phyloP scores from a whole-genome alignment of 2,797 vertebrate species.

The Anolis apletophallus region DNA sequence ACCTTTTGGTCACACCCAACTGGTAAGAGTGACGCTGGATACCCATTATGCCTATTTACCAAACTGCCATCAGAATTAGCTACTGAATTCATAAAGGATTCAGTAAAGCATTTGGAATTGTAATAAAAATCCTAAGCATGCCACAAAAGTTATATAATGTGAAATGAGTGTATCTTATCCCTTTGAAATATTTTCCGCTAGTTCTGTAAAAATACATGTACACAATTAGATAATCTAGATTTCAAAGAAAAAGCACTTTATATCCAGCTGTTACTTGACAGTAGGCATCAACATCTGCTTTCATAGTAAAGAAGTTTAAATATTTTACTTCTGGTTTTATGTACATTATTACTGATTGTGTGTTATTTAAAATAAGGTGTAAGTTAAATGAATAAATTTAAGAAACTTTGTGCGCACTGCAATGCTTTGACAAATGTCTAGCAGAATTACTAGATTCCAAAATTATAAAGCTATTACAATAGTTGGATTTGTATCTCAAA shows the following conservation, averaged over 20 bases:
- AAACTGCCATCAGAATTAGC: background rate
- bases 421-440: background rate
- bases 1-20: slow-evolving; percentile 24
- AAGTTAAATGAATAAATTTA: background rate
- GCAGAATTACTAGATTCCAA: background rate
- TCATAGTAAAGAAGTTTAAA: background rate
- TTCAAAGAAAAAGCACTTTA: background rate
- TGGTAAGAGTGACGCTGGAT: fast-evolving
- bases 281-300: background rate
- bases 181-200: background rate
- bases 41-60: background rate
- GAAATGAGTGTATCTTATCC: background rate
- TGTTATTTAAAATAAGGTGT: background rate
- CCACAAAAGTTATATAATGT: background rate
- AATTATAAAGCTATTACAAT: background rate
- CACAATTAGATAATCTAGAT: background rate
- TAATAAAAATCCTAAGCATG: background rate
- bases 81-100: background rate
- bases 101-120: background rate
- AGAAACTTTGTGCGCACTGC: background rate
- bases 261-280: background rate
- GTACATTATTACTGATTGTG: no score
- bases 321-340: background rate
- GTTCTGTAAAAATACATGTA: background rate
- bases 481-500: no score